phyloP scores from a whole-genome alignment of 2,888 invertebrate genomes.

The Cyclophora punctaria region DNA sequence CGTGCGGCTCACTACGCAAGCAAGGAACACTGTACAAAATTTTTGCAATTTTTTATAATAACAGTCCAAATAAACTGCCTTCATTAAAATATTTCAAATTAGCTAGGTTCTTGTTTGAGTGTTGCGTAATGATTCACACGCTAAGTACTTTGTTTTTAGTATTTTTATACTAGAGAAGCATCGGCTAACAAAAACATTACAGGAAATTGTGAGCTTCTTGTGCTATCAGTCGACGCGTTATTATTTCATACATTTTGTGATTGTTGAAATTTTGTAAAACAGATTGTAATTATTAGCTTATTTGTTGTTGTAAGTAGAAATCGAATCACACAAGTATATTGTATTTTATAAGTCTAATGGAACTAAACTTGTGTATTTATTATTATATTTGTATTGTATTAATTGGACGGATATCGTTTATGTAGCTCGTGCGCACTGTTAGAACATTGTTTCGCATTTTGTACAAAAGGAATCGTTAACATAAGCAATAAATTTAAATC shows the following conservation, averaged over 20 bases:
- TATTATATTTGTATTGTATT: slow-evolving; percentile 33
- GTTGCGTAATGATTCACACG: slow-evolving; percentile 23
- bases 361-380: slow-evolving; percentile 38
- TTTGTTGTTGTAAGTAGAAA: slow-evolving; percentile 13
- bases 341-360: slow-evolving; percentile 23
- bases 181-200: slow-evolving; percentile 52
- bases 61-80: slow-evolving; percentile 7
- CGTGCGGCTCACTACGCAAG: background rate
- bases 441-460: slow-evolving; percentile 53
- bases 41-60: background rate
- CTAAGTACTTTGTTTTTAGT: slow-evolving; percentile 45
- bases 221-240: slow-evolving; percentile 47
- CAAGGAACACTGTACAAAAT: background rate
- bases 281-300: background rate
- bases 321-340: slow-evolving; percentile 14
- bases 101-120: slow-evolving; percentile 2
- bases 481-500: slow-evolving; percentile 52
- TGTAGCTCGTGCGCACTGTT: slow-evolving; percentile 55
- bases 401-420: slow-evolving; percentile 37
- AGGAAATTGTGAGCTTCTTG: slow-evolving; percentile 70
- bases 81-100: slow-evolving; percentile 5
- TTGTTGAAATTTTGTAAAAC: slow-evolving; percentile 14
- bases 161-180: slow-evolving; percentile 58
- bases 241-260: slow-evolving; percentile 30
- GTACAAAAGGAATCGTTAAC: slow-evolving; percentile 46